Percentiles rank a stretch among this genome's conserved stretches.
Conservation (phyloP, 2,888 invertebrate species). For the Pyrrhia umbra region DNA sequence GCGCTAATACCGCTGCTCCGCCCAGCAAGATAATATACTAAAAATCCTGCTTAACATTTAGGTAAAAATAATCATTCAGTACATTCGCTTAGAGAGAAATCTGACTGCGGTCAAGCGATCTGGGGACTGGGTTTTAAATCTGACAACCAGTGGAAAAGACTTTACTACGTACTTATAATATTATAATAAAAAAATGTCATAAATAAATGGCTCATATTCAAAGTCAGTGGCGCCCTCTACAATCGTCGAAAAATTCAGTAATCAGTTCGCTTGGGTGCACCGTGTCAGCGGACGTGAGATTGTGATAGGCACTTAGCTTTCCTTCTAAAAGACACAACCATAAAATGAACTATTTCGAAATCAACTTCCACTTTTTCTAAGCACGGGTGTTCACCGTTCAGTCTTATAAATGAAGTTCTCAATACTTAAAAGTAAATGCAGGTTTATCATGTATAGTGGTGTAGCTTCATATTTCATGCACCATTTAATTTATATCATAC, state of each 20-base stretch:
- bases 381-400: background rate
- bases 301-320: constrained; percentile 33
- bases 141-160: background rate
- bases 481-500: constrained; percentile 3
- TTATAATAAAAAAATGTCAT: background rate
- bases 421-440: constrained; percentile 1
- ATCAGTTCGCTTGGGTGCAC: constrained; percentile 9
- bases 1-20: constrained; percentile 78
- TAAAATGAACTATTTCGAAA: background rate
- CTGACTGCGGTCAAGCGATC: constrained; percentile 13
- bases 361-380: constrained; percentile 2
- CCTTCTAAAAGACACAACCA: background rate
- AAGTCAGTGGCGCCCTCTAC: background rate
- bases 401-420: background rate
- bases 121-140: constrained; percentile 8
- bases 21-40: constrained; percentile 87
- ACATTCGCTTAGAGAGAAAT: constrained; percentile 13
- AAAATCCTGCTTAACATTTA: constrained; percentile 33
- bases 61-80: constrained; percentile 25
- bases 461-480: constrained; percentile 38
- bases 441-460: constrained; percentile 34
- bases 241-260: background rate
- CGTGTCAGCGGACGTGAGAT: constrained; percentile 8
- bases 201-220: background rate
- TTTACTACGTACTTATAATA: background rate